Evolutionary conservation across 2,113 vertebrate genomes (phyloP), one percentile per base, ranked within the genome.

Genomic region (Nannospalax galili): DNA sequence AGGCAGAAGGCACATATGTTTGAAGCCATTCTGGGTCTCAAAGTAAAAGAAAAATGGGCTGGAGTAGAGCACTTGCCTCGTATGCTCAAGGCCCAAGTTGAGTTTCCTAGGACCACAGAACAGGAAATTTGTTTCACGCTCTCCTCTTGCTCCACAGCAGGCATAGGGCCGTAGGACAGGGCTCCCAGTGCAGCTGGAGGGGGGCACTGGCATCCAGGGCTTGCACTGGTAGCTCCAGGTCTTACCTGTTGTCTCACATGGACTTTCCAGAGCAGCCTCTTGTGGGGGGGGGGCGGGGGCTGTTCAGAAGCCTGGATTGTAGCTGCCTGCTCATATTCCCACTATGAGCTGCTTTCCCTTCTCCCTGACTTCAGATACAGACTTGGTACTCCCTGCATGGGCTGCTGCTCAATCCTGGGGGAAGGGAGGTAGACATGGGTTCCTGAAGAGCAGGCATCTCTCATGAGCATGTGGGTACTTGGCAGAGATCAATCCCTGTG

Each of bases 401-500:
- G 45, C 16, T 78, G n/a, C 77, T 35, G 10, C 40, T 81, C 22
- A 19, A n/a, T 58, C 40, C n/a, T 35, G n/a, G n/a, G n/a, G n/a
- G n/a, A n/a, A n/a, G n/a, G n/a, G n/a, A n/a, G n/a, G 48, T 52
- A 17, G 35, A 45, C 12, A 1, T 35, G 14, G 0, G 10, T 64
- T 69, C 42, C 35, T 78, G 30, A 14, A 5, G 45, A 45, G 74
- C 45, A 28, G 52, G 11, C 15, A 0, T 62, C 58, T 60, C 22
- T 3, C 69, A 78, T 26, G 10, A 20, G 35, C 2, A 1, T 52
- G 14, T n/a, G 45, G 0, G 0, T 56, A 3, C 3, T 37, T 35
- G 19, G 48, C 8, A n/a, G 48, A 11, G 26, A 20, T 28, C 35
- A 62, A 22, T 20, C 37, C 48, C 16, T 32, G 12, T 17, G 8